Conservation (phyloP, 1,140 invertebrate species). For the Dinoponera quadriceps region DNA sequence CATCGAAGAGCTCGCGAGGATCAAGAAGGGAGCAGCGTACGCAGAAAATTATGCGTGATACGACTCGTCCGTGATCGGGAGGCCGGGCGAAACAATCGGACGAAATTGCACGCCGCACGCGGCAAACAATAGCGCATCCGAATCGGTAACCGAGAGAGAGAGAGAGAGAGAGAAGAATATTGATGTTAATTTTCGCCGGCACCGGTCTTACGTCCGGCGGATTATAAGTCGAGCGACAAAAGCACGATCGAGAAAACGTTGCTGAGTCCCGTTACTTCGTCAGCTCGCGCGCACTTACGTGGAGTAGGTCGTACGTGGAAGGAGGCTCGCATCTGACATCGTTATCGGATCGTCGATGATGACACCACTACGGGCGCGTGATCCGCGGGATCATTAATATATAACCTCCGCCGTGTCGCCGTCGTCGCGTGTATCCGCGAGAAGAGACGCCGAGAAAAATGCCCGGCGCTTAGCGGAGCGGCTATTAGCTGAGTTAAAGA, state of each 20-base stretch:
- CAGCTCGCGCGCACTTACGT: no score
- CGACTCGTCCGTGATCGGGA: slow-evolving; percentile 21
- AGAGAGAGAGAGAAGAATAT: no score
- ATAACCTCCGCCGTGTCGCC: background rate
- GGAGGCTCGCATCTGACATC: slow-evolving; percentile 41
- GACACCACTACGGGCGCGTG: slow-evolving; percentile 59
- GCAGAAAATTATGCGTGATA: slow-evolving; percentile 50
- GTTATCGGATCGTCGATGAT: slow-evolving; percentile 59
- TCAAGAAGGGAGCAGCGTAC: background rate
- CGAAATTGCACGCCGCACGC: slow-evolving; percentile 61
- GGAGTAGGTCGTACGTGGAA: slow-evolving; percentile 43
- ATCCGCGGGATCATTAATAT: slow-evolving; percentile 74
- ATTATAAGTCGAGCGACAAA: slow-evolving; percentile 15
- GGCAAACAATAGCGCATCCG: background rate
- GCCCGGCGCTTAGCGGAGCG: slow-evolving; percentile 12
- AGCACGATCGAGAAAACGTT: slow-evolving; percentile 57
- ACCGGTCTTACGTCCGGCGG: background rate
- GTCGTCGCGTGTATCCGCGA: background rate
- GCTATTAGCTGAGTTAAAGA: slow-evolving; percentile 59
- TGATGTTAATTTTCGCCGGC: slow-evolving; percentile 18
- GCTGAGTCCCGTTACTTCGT: slow-evolving; percentile 37
- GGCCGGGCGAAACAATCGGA: slow-evolving; percentile 63
- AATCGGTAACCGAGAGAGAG: background rate
- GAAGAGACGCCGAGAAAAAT: slow-evolving; percentile 61
- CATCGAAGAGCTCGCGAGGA: background rate